These are phyloP conservation scores for Brenthis ino DNA, from an alignment of 2,888 invertebrate genomes.

Conservation along the genomic window DNA sequence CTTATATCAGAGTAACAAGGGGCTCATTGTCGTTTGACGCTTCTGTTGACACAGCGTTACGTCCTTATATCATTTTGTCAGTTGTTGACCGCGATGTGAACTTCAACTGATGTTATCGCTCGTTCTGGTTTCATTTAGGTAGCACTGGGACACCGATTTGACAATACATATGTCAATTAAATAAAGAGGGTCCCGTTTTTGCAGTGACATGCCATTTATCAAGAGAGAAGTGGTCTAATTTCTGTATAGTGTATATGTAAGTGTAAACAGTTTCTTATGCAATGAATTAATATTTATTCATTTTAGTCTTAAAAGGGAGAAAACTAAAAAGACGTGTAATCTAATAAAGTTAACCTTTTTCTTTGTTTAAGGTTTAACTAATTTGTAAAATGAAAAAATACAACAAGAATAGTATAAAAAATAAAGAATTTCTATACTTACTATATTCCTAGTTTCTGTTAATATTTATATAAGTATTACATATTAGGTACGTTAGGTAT, in stretches of 20 bases:
- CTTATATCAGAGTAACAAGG: conserved; percentile 8
- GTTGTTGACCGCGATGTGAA: conserved; percentile 34
- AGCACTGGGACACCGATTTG: conserved; percentile 28
- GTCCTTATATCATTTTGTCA: conserved; percentile 38
- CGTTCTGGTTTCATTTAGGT: conserved; percentile 35
- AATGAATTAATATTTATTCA: too few species aligned
- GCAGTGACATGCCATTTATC: conserved; percentile 28
- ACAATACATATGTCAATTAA: conserved; percentile 32
- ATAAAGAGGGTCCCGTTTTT: conserved; percentile 32
- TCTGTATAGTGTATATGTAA: neutral
- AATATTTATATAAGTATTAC: too few species aligned
- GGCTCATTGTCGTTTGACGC: conserved; percentile 22
- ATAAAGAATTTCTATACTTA: too few species aligned
- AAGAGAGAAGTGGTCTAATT: neutral
- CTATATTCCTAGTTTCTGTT: too few species aligned
- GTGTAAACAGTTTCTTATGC: too few species aligned
- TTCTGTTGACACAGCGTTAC: conserved; percentile 36
- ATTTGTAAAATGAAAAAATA: too few species aligned
- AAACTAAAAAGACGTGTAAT: too few species aligned
- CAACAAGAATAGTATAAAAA: too few species aligned
- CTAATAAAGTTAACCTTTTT: too few species aligned
- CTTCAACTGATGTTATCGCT: conserved; percentile 35
- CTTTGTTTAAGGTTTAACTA: too few species aligned
- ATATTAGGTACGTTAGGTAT: too few species aligned
- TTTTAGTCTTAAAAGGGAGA: too few species aligned